Base-by-base conservation (phyloP, 2,113 vertebrate genomes). In the Zosterops borbonicus region DNA sequence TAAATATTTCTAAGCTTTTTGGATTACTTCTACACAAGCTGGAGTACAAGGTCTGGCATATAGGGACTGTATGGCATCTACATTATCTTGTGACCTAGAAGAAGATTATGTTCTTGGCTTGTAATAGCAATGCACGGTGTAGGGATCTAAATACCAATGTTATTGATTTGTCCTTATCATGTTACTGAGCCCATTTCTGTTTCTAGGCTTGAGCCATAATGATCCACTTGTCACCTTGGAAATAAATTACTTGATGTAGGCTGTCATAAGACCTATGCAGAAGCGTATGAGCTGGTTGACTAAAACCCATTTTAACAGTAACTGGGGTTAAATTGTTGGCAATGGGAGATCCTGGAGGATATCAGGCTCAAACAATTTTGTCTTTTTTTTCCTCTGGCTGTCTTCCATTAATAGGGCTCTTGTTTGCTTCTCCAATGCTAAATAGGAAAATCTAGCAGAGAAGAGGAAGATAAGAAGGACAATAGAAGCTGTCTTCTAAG, bases 131-230 rank as follows among this genome's bases (percentile, higher is more conserved):
- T 90, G 44, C 78, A 35, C 1, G 0, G 31, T 53, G 35, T 88
- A 65, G 55, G n/a, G 63, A 73, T 88, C 75, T 88, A 88, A 94
- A 85, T 94, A 92, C 83, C 89, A 90, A 52, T 86, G 67, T 69
- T 94, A 94, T 69, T 94, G 93, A 95, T 95, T 95, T 86, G 89
- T 90, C 89, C 83, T 83, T 95, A 73, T 68, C 18, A 0, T 71
- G 52, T 91, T 92, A 92, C 90, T 75, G 69, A 89, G 65, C 82
- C 74, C 64, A 33, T 91, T 94, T 84, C 74, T 60, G 47, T 89
- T 89, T 79, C 2, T 5, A 91, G 65, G 73, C 77, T 75, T 56
- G 77, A 92, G 76, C 95, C 74, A 37, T 87, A 89, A 87, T 68
- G 59, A 94, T 87, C 74, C 65, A 52, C 58, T 93, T 93, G 92